Percentiles rank a stretch among this genome's conserved stretches.
These are phyloP conservation scores for Pterobdella sp. DNA, from an alignment of 2,888 invertebrate species.

Conservation along the genomic window DNA sequence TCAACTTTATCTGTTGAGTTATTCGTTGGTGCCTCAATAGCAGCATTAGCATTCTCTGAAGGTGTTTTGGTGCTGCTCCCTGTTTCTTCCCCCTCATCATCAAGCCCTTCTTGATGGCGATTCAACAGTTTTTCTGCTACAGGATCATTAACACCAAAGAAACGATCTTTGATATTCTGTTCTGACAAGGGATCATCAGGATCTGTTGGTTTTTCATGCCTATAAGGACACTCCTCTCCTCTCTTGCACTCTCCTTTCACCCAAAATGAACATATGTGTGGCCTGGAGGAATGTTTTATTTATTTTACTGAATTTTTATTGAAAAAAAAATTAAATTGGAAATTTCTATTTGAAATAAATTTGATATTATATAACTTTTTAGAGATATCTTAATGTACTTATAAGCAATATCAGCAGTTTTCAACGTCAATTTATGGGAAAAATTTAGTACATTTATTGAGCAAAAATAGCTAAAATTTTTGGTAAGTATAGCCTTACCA, in stretches of 20 bases:
- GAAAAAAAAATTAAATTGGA: no score
- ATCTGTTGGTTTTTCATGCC: slow-evolving; percentile 91
- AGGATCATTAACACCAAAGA: slow-evolving; percentile 89
- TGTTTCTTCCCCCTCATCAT: slow-evolving; percentile 88
- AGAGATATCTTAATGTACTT: no score
- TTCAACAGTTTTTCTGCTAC: slow-evolving; percentile 87
- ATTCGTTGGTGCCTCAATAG: neutral
- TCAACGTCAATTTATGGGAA: no score
- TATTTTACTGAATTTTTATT: no score
- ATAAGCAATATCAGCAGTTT: no score
- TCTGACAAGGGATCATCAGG: slow-evolving; percentile 91
- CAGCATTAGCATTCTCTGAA: neutral
- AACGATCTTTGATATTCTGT: slow-evolving; percentile 77
- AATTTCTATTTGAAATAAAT: no score
- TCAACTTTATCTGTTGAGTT: neutral
- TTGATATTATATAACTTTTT: no score
- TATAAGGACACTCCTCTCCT: slow-evolving; percentile 91
- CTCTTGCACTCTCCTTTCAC: slow-evolving; percentile 94
- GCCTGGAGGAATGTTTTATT: slow-evolving; percentile 55
- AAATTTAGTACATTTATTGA: no score
- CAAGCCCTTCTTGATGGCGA: slow-evolving; percentile 84
- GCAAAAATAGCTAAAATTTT: no score
- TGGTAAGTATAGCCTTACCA: no score
- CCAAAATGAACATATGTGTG: slow-evolving; percentile 94
- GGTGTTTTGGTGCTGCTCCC: slow-evolving; percentile 58